phyloP scores from a whole-genome alignment of 2,888 invertebrate species.

The Synanthedon tipuliformis region DNA sequence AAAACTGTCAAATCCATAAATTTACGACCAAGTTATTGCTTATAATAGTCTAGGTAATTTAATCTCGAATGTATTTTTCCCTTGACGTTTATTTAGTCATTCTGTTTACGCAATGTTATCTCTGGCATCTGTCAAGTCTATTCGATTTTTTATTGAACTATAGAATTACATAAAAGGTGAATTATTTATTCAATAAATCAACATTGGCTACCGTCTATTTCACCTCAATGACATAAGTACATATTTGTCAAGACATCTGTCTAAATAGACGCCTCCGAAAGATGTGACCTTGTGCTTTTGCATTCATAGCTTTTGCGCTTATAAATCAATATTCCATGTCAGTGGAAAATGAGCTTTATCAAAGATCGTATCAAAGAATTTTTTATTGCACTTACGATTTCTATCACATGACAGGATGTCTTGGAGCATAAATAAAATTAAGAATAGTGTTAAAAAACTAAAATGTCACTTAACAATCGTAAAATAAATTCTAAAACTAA shows the following conservation, averaged over 20 bases:
- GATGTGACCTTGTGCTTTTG: not conserved
- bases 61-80: not conserved
- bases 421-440: not conserved
- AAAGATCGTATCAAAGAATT: too few species aligned
- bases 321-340: too few species aligned
- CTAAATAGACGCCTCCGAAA: conserved; percentile 13
- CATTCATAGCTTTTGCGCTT: not conserved
- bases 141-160: not conserved
- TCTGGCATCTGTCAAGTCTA: not conserved
- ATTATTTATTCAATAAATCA: not conserved
- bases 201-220: conserved; percentile 9
- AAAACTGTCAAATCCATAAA: not conserved
- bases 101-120: not conserved
- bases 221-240: conserved; percentile 19
- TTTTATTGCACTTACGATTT: not conserved
- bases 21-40: not conserved
- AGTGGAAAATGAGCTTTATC: too few species aligned
- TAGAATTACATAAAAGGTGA: not conserved
- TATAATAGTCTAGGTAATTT: not conserved
- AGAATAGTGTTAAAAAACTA: not conserved
- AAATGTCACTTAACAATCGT: not conserved
- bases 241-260: conserved; percentile 23
- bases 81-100: not conserved
- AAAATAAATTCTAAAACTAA: not conserved
- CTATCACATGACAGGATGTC: not conserved